Evolutionary conservation across 53 echinoderm and acorn worm species (phyloP), one percentile per base, ranked within the genome.

Genomic region (Crossaster papposus): DNA sequence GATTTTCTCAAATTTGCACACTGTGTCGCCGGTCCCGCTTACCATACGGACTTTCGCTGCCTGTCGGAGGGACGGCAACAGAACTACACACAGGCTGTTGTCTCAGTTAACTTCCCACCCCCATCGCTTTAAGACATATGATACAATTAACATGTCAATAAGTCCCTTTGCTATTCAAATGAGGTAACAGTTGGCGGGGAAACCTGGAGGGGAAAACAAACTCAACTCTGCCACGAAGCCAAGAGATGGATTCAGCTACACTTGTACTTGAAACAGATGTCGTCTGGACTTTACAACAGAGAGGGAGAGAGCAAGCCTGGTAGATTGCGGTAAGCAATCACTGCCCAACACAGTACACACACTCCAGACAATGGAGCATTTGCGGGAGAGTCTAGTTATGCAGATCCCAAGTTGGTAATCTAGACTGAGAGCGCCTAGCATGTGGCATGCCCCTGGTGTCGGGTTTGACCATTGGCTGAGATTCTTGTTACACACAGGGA

Each of bases 141-240:
- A 87, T 87, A 72, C 87, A 87, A 87, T 87, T 87, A 87, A 62
- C 76, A 54, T 77, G 62, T 87, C 87, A 87, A 77, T 87, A 87
- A 87, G 76, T 87, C 58, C 76, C 58, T 87, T 87, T 87, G 87
- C 87, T 87, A 87, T 87, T 87, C 77, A 87, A 87, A 87, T 87
- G 87, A 87, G 87, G 87, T 87, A 87, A 87, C 87, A 87, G 87
- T 87, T 87, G 87, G 87, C 85, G 54, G 72, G 5, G 85, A 33
- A 20, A 7, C 30, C 18, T 31, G 51, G 33, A 51, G 31, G 3
- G n/a, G 28, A 11, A 22, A 6, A 76, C 35, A 36, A 81, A 62
- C 10, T 8, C 13, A 1, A 52, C 31, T n/a, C 54, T 15, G 55
- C 38, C 1, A 83, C n/a, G 70, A 51, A 70, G 85, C 18, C 31